Conservation (phyloP, 2,113 vertebrate genomes). For the Acrocephalus arundinaceus region DNA sequence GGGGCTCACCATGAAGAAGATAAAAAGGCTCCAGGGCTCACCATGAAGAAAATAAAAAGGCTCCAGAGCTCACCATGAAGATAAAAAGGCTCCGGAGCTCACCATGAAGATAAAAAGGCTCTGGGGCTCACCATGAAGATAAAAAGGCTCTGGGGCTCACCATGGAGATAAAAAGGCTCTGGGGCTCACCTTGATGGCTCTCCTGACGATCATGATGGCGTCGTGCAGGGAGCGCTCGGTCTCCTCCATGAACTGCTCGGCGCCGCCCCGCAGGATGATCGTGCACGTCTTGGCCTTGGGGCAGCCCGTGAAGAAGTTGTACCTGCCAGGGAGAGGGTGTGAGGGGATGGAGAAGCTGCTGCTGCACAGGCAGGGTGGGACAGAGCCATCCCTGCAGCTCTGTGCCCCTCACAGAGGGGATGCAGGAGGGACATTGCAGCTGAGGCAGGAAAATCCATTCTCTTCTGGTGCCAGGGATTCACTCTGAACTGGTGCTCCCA, state of each 20-base stretch:
- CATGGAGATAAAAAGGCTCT: no score
- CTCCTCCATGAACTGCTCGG: slow-evolving; percentile 98
- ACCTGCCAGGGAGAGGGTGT: slow-evolving; percentile 69
- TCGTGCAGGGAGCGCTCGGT: slow-evolving; percentile 95
- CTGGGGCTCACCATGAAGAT: no score
- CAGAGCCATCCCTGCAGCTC: neutral
- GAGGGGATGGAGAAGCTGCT: rapidly evolving
- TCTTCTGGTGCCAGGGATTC: neutral
- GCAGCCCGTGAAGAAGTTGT: slow-evolving; percentile 95
- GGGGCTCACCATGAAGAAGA: no score
- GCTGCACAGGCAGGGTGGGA: rapidly evolving
- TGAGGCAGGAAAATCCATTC: neutral
- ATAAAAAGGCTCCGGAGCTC: no score
- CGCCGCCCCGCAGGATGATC: slow-evolving; percentile 92
- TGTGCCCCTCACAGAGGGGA: neutral
- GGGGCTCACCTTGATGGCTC: slow-evolving; percentile 89
- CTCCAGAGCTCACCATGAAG: no score
- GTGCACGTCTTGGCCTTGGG: slow-evolving; percentile 95
- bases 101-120: no score
- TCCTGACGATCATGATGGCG: slow-evolving; percentile 97
- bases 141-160: no score
- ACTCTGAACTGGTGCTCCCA: neutral
- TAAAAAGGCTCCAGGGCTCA: slow-evolving; percentile 60
- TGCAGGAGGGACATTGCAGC: rapidly evolving
- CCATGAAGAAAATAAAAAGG: no score